Conservation (phyloP, 1,140 invertebrate genomes). For the Pantala flavescens region DNA sequence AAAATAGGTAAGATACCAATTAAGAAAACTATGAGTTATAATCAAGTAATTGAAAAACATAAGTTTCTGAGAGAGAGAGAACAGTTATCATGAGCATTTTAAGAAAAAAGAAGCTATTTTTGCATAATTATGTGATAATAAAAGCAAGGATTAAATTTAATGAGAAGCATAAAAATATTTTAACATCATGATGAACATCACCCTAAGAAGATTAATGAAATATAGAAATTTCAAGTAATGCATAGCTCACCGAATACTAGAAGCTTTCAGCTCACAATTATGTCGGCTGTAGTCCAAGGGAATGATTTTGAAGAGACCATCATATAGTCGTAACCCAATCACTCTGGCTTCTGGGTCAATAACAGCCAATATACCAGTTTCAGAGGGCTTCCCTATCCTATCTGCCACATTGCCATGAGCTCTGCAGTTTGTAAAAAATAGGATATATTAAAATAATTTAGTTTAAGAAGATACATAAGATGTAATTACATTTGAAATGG, state of each 20-base stretch:
- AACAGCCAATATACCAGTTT: slow-evolving; percentile 88
- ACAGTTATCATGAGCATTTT: too few relatives aligned
- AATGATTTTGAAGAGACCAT: slow-evolving; percentile 95
- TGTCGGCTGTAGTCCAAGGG: slow-evolving; percentile 70
- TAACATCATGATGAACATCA: background rate
- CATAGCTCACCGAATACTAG: slow-evolving; percentile 64
- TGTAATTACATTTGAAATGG: too few relatives aligned
- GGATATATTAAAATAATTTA: too few relatives aligned
- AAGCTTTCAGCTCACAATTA: slow-evolving; percentile 85
- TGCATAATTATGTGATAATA: too few relatives aligned
- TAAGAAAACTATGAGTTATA: too few relatives aligned
- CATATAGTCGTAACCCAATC: slow-evolving; percentile 90
- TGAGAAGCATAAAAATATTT: background rate
- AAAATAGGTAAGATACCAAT: too few relatives aligned
- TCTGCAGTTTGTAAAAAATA: slow-evolving; percentile 33
- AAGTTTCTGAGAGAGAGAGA: too few relatives aligned
- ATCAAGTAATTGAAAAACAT: too few relatives aligned
- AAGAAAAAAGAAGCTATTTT: too few relatives aligned
- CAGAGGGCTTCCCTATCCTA: slow-evolving; percentile 76
- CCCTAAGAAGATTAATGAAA: background rate
- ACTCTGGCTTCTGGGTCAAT: slow-evolving; percentile 92
- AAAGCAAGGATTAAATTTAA: too few relatives aligned
- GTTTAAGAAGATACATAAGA: too few relatives aligned
- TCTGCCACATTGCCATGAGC: slow-evolving; percentile 95
- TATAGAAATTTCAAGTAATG: background rate